Evolutionary conservation across 1,140 invertebrate species (phyloP), one percentile per base, ranked within the genome.

Genomic region (Tetramorium simillimum): DNA sequence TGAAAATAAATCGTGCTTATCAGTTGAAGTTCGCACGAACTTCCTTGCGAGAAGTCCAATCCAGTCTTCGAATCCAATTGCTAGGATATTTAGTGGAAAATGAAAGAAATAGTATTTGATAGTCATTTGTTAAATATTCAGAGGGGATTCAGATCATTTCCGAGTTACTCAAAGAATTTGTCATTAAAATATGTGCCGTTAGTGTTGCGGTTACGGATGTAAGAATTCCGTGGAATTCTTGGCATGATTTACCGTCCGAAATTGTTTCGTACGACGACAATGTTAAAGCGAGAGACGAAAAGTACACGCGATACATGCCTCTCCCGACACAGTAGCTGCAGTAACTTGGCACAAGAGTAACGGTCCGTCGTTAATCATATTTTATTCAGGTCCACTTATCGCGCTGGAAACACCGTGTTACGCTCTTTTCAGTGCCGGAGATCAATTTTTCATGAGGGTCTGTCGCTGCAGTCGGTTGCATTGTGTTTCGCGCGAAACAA

Each of bases 281-380:
- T 62, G 69, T 69, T 46, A 46, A 73, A 73, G 80, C 43, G 69
- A 60, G 80, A 84, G 53, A 60, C 40, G 62, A 69, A 81, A 84
- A 18, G 80, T 40, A 60, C 40, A 60, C 14, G 69, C 80, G 53
- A 53, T 84, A 49, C 62, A 37, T 70, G 16, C 14, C 51, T 70
- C 33, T 40, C 46, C 12, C 63, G 46, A 24, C 62, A 81, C n/a
- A 40, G 63, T 81, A 40, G 63, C 65, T 40, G 63, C 62, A 46
- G 77, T 70, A 60, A 84, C 69, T 73, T 73, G 80, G 69, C 69
- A 80, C 80, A 46, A 60, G 69, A 84, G 21, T 84, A 84, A 84
- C 80, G 28, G 5, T 60, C 24, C 69, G 24, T 84, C 69, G 69
- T 84, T 84, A 84, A 84, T 84, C 80, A 84, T 84, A 84, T 84